phyloP scores from a whole-genome alignment of 2,888 invertebrate species.

The Eledone cirrhosa region DNA sequence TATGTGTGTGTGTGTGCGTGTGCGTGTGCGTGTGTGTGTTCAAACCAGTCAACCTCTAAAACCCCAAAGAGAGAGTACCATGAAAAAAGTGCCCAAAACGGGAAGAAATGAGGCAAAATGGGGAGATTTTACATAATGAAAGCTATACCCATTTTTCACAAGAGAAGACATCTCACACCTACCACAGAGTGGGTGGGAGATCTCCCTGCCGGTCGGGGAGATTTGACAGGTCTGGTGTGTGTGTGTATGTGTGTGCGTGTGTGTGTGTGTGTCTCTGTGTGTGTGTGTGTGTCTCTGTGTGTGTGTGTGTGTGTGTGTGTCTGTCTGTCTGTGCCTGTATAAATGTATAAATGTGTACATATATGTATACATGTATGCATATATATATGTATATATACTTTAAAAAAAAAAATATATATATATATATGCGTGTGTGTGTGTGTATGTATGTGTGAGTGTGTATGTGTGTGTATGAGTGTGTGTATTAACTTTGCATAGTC shows the following conservation, averaged over 20 bases:
- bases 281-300: not conserved
- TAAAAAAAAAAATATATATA: not conserved
- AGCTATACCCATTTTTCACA: too few species aligned
- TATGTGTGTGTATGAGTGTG: not conserved
- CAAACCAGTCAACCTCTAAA: too few species aligned
- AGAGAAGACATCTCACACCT: too few species aligned
- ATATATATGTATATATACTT: not conserved
- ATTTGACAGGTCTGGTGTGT: too few species aligned
- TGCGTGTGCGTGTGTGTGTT: too few species aligned
- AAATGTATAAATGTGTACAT: not conserved
- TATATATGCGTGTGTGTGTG: not conserved
- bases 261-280: not conserved
- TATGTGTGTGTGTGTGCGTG: too few species aligned
- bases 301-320: not conserved
- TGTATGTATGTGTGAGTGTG: not conserved
- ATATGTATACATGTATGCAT: not conserved
- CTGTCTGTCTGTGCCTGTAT: not conserved
- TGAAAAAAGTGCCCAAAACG: too few species aligned
- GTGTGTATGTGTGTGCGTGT: not conserved
- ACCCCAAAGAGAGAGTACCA: too few species aligned
- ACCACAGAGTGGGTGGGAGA: too few species aligned
- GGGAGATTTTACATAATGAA: too few species aligned
- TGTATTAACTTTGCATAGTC: not conserved
- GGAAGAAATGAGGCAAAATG: too few species aligned
- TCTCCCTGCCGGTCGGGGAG: too few species aligned